Base-by-base conservation (phyloP, 2,797 vertebrate genomes). In the Rhinichthys osculus region DNA sequence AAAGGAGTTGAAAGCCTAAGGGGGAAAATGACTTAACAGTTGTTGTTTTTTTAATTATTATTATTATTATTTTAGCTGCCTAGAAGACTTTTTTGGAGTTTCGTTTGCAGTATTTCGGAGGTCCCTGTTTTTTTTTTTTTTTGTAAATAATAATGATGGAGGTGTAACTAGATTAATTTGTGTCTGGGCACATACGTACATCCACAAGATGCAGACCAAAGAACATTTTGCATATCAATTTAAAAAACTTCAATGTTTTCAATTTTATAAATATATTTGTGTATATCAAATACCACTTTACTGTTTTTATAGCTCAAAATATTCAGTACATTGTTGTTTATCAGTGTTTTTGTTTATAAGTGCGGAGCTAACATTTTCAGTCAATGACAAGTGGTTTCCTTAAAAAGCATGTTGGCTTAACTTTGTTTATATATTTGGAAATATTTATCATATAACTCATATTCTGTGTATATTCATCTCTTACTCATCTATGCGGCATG, bases 381-480 rank as follows among this genome's bases (percentile, higher is more conserved):
- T 57, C 35, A 74, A 13, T 77, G 69, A 50, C 16, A 82, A 78
- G 38, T 74, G 67, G 44, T 27, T 69, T 62, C 47, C 59, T 66
- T 77, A 59, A 57, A 71, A 81, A 77, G 9, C 16, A 70, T 30
- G 42, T 54, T 85, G 16, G 64, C 73, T 67, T 38, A 23, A 70
- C 42, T 70, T 50, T 85, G 81, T 85, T 82, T 85, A 74, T 85
- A 40, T 84, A 33, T 84, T 81, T 81, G 71, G 23, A 72, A 59
- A 80, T 77, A 78, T 82, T 78, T 78, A 82, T 85, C 73, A 62
- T 30, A 47, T 54, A 73, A 67, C 59, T 83, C 81, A 85, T 85
- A 69, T 73, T 85, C 30, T 74, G 83, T 82, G 42, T 87, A 82
- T 78, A 54, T 30, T 72, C 30, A 6, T 78, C 62, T 73, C 71